A percentile compares a stretch with the other conserved stretches of the same genome.
Evolutionary conservation across 2,888 invertebrate species (phyloP).

Genomic region (Frankliniella intonsa): DNA sequence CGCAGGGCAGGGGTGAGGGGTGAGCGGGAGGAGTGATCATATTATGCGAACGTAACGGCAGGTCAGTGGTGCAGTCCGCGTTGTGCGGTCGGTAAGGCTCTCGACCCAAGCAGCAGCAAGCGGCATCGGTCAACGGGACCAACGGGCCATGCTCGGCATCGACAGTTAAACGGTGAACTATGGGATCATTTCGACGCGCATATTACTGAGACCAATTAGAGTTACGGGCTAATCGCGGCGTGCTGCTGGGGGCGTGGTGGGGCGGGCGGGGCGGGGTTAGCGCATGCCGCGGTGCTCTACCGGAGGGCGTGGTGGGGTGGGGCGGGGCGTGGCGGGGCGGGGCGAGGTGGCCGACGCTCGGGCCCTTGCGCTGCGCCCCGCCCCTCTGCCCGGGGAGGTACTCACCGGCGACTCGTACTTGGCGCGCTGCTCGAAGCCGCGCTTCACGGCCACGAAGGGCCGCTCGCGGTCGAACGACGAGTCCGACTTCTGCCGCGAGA

Average conservation of each 20-base stretch:
- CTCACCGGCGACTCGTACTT: conserved; percentile 52
- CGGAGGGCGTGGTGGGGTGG: not conserved
- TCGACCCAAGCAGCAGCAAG: too few relatives aligned
- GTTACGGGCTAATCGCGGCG: too few relatives aligned
- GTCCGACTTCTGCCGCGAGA: conserved; percentile 35
- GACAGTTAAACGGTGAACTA: too few relatives aligned
- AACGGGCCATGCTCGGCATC: too few relatives aligned
- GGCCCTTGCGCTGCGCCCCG: not conserved
- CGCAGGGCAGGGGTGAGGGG: too few relatives aligned
- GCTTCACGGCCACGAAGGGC: conserved; percentile 59
- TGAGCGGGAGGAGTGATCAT: too few relatives aligned
- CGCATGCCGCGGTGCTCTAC: not conserved
- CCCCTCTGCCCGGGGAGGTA: conserved; percentile 30
- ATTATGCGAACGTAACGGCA: too few relatives aligned
- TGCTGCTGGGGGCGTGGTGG: not conserved
- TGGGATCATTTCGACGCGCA: too few relatives aligned
- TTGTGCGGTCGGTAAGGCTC: too few relatives aligned
- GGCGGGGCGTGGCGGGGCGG: not conserved
- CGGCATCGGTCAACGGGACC: too few relatives aligned
- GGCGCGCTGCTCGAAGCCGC: conserved; percentile 51
- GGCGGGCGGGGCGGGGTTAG: not conserved
- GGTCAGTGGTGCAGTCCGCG: too few relatives aligned
- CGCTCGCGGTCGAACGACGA: conserved; percentile 50
- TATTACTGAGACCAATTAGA: too few relatives aligned
- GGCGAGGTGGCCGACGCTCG: not conserved